phyloP scores from a whole-genome alignment of 1,140 invertebrate species.

The Pinna nobilis region DNA sequence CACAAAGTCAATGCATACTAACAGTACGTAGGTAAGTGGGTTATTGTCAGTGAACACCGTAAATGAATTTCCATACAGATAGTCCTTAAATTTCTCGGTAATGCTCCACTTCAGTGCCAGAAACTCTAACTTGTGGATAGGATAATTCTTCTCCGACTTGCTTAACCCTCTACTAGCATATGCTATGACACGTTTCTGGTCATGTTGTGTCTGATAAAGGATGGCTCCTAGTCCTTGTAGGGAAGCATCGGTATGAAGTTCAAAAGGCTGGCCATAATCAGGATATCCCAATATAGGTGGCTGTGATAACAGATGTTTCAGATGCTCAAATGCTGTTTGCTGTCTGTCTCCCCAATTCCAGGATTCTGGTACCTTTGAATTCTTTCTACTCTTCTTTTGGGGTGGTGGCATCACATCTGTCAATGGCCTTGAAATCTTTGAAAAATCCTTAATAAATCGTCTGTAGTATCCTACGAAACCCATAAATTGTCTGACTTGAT shows the following conservation, averaged over 20 bases:
- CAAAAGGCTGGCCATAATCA: background rate
- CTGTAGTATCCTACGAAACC: conserved; percentile 72
- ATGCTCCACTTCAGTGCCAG: background rate
- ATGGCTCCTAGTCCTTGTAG: background rate
- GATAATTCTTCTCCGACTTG: conserved; percentile 11
- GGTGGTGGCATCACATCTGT: conserved; percentile 3
- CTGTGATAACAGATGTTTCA: background rate
- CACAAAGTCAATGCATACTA: conserved; percentile 10
- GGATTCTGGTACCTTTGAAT: background rate
- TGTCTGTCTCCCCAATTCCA: background rate
- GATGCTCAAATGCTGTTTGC: background rate
- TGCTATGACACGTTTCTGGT: background rate
- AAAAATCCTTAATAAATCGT: conserved; percentile 60
- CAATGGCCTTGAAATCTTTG: background rate
- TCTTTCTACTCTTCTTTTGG: background rate
- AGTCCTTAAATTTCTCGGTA: conserved; percentile 1
- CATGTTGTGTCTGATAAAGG: background rate
- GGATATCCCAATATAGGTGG: conserved; percentile 3
- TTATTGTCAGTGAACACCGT: background rate
- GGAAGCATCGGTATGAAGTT: background rate
- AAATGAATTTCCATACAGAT: background rate
- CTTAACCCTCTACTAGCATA: background rate
- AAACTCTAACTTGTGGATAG: conserved; percentile 1
- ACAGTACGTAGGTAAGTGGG: background rate
- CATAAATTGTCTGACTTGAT: conserved; percentile 69